Percentiles rank a stretch among this genome's conserved stretches.
Conservation (phyloP, 2,113 vertebrate genomes). For the Morone saxatilis region DNA sequence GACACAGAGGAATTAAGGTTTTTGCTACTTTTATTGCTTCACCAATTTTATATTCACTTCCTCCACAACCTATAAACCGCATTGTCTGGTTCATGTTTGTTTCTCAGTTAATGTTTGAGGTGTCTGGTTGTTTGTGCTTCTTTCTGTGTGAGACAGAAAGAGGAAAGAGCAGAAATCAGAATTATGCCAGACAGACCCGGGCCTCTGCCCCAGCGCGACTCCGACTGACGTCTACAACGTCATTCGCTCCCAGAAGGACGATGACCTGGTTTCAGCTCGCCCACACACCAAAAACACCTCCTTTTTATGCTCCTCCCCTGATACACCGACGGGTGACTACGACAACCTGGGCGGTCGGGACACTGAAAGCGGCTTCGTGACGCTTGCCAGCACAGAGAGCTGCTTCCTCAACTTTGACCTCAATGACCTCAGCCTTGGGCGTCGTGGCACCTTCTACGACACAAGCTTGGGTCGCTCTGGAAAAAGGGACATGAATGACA, state of each 20-base stretch:
- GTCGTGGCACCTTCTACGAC: slow-evolving; percentile 85
- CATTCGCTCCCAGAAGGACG: slow-evolving; percentile 89
- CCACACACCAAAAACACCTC: slow-evolving; percentile 92
- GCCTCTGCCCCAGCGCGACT: slow-evolving; percentile 79
- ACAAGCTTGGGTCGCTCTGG: slow-evolving; percentile 78
- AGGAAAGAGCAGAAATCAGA: slow-evolving; percentile 80
- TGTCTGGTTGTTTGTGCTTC: neutral
- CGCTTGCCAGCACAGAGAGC: slow-evolving; percentile 88
- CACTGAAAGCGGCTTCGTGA: slow-evolving; percentile 88
- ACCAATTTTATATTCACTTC: neutral
- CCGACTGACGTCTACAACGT: slow-evolving; percentile 90
- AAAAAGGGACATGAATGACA: slow-evolving; percentile 63
- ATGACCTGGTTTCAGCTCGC: slow-evolving; percentile 89
- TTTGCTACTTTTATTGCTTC: neutral
- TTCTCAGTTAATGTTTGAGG: neutral
- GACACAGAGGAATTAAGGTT: neutral
- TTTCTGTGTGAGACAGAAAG: slow-evolving; percentile 68
- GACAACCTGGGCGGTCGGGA: slow-evolving; percentile 83
- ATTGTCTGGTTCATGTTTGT: neutral
- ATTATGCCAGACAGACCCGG: slow-evolving; percentile 79
- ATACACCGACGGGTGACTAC: slow-evolving; percentile 85
- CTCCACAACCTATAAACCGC: neutral
- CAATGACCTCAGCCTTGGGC: slow-evolving; percentile 86
- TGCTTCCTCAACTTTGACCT: slow-evolving; percentile 93
- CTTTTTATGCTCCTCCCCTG: slow-evolving; percentile 86